Percentiles rank a stretch among this genome's conserved stretches.
Conservation (phyloP, 2,113 vertebrate genomes). For the Petrocephalus zakoni region DNA sequence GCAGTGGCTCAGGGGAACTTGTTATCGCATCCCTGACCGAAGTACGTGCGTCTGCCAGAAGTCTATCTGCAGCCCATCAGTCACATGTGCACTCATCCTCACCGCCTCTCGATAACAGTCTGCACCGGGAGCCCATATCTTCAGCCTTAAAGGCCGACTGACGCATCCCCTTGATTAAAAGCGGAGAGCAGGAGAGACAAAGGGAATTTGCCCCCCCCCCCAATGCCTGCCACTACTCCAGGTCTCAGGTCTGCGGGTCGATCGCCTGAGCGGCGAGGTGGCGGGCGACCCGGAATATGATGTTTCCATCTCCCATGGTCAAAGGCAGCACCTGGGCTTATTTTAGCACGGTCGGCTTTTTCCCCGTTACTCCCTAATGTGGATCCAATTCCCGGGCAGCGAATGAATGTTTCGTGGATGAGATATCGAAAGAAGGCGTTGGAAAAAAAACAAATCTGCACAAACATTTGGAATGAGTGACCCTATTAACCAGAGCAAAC, state of each 20-base stretch:
- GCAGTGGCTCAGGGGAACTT: slow-evolving; percentile 37
- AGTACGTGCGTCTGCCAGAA: slow-evolving; percentile 33
- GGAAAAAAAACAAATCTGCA: neutral
- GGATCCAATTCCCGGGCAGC: neutral
- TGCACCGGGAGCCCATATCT: neutral
- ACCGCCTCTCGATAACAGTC: slow-evolving; percentile 14
- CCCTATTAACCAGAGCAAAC: neutral
- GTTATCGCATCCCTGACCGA: slow-evolving; percentile 37
- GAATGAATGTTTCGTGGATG: neutral
- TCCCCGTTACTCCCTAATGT: neutral
- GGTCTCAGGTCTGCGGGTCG: slow-evolving; percentile 15
- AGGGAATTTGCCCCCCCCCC: neutral
- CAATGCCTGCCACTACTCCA: neutral
- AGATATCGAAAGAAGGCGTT: neutral
- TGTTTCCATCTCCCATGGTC: slow-evolving; percentile 3
- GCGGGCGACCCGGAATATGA: neutral
- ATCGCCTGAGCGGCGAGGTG: neutral
- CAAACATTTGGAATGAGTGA: neutral
- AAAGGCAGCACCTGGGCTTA: neutral
- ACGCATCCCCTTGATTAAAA: slow-evolving; percentile 25
- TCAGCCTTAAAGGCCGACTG: slow-evolving; percentile 16
- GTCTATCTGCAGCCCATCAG: slow-evolving; percentile 35
- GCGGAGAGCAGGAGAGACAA: slow-evolving; percentile 11
- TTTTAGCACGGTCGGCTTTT: neutral
- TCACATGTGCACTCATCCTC: slow-evolving; percentile 35